phyloP scores from a whole-genome alignment of 1,140 invertebrate genomes.

The Cherax destructor region DNA sequence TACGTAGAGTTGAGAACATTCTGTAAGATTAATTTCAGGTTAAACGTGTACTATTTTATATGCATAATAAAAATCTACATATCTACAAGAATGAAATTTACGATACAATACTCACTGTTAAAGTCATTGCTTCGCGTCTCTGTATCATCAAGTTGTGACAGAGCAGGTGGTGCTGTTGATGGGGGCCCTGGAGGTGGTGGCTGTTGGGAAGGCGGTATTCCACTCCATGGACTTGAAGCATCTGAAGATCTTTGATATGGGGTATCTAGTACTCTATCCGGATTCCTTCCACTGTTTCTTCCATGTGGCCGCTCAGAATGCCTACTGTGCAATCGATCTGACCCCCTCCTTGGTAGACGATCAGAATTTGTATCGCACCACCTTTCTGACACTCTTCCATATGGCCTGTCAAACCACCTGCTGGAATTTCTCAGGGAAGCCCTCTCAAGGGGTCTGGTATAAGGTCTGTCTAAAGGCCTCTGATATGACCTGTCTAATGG shows the following conservation, averaged over 20 bases:
- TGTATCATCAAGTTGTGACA: not conserved
- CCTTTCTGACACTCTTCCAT: conserved; percentile 3
- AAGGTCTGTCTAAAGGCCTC: conserved; percentile 8
- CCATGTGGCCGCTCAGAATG: not conserved
- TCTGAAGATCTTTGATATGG: not conserved
- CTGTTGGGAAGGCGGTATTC: not conserved
- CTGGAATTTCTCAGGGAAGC: not conserved
- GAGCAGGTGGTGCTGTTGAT: not conserved
- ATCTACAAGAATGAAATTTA: not conserved
- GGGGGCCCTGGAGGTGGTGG: not conserved
- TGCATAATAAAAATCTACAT: no score
- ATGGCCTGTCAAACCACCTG: conserved; percentile 7
- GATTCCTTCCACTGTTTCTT: not conserved
- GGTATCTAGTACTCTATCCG: not conserved
- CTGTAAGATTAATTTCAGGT: no score
- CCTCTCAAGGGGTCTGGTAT: not conserved
- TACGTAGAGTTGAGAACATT: no score
- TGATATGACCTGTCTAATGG: not conserved
- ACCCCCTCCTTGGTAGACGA: not conserved
- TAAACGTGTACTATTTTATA: no score
- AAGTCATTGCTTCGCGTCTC: not conserved
- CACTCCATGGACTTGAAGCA: not conserved
- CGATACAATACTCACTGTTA: not conserved
- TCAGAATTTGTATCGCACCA: conserved; percentile 8
- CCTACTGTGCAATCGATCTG: not conserved